phyloP scores from a whole-genome alignment of 2,888 invertebrate species.

The Dryococelus australis region DNA sequence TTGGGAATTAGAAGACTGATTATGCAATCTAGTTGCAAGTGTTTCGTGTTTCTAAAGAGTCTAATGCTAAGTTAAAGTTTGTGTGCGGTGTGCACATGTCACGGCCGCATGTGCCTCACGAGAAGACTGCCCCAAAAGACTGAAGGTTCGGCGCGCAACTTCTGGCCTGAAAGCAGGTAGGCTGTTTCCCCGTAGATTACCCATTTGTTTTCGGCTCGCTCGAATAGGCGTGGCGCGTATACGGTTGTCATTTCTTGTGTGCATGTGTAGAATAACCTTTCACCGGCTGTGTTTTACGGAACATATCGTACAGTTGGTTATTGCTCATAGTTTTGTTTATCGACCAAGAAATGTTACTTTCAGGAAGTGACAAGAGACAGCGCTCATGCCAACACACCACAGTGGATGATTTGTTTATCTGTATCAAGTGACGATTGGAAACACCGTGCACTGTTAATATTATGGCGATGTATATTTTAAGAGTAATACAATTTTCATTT shows the following conservation, averaged over 20 bases:
- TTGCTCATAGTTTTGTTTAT: not conserved
- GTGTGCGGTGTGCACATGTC: conserved; percentile 41
- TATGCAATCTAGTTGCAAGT: conserved; percentile 38
- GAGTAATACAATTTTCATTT: not conserved
- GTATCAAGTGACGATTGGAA: not conserved
- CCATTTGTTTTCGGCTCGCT: conserved; percentile 33
- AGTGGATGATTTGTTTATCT: not conserved
- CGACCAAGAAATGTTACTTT: not conserved
- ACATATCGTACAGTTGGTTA: not conserved
- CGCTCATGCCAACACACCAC: not conserved
- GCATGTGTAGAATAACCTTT: not conserved
- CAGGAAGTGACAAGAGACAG: conserved; percentile 4
- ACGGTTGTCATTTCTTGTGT: not conserved
- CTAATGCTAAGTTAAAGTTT: conserved; percentile 39
- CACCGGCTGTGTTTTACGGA: not conserved
- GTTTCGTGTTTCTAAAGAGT: conserved; percentile 36
- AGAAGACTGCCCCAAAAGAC: conserved; percentile 52
- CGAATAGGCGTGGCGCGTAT: conserved; percentile 39
- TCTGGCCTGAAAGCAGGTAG: conserved; percentile 47
- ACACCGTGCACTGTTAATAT: not conserved
- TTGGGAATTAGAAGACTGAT: conserved; percentile 40
- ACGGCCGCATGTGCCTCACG: conserved; percentile 45
- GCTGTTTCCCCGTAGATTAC: conserved; percentile 13
- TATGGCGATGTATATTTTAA: not conserved
- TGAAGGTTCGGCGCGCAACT: conserved; percentile 45